phyloP scores from a whole-genome alignment of 2,113 vertebrate species.

The Pundamilia nyererei region DNA sequence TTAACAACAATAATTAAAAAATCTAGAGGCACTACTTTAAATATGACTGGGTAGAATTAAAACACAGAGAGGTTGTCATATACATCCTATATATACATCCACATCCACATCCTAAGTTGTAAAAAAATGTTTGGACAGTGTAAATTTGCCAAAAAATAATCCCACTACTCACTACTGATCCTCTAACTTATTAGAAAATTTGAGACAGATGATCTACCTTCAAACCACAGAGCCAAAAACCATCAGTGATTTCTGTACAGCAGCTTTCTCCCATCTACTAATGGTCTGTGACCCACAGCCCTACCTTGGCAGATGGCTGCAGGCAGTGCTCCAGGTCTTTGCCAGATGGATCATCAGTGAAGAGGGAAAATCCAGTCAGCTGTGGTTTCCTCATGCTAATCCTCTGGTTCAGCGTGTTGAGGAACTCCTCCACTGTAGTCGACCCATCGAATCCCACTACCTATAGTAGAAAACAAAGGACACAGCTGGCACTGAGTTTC shows the following conservation, averaged over 20 bases:
- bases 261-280: neutral
- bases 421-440: conserved; percentile 84
- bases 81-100: too few species aligned
- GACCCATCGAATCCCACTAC: conserved; percentile 89
- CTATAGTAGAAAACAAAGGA: conserved; percentile 41
- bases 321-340: conserved; percentile 83
- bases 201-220: neutral
- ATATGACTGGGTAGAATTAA: neutral
- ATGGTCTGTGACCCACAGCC: neutral
- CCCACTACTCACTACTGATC: neutral
- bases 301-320: conserved; percentile 78
- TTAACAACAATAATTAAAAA: neutral
- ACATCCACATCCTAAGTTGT: neutral
- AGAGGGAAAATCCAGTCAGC: conserved; percentile 79
- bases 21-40: neutral
- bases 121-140: neutral
- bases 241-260: neutral
- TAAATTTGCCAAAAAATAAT: neutral
- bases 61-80: neutral
- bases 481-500: neutral
- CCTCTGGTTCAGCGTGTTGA: conserved; percentile 79
- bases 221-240: neutral
- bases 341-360: conserved; percentile 84
- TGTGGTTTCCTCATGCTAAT: conserved; percentile 79
- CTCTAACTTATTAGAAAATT: neutral